phyloP scores from a whole-genome alignment of 1,140 invertebrate species.

The Harpegnathos saltator region DNA sequence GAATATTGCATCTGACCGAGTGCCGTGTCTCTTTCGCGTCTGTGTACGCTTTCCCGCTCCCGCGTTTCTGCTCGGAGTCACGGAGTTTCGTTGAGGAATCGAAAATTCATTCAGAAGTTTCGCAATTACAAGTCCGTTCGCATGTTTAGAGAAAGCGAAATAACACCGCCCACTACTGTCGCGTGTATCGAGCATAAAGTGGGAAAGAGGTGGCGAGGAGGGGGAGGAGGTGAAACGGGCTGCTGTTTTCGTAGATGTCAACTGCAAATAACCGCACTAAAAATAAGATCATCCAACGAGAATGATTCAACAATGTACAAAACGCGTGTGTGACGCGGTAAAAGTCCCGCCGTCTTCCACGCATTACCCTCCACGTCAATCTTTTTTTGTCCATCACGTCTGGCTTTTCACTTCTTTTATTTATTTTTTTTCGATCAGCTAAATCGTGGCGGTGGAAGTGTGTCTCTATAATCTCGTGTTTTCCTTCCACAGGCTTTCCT shows the following conservation, averaged over 20 bases:
- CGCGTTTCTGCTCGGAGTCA: slow-evolving; percentile 23
- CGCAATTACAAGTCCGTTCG: slow-evolving; percentile 68
- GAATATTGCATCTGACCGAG: slow-evolving; percentile 62
- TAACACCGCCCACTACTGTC: slow-evolving; percentile 60
- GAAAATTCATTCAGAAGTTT: slow-evolving; percentile 75
- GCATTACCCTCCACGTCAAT: slow-evolving; percentile 9
- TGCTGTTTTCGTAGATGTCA: slow-evolving; percentile 19
- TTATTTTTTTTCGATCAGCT: slow-evolving; percentile 30
- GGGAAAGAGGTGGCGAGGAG: too few relatives aligned
- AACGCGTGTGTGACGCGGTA: background rate
- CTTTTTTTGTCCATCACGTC: background rate
- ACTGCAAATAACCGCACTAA: slow-evolving; percentile 44
- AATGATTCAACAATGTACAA: background rate
- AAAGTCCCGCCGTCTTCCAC: background rate
- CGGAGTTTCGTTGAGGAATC: slow-evolving; percentile 67
- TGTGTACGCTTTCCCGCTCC: slow-evolving; percentile 38
- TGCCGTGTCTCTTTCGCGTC: slow-evolving; percentile 46
- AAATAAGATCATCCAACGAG: slow-evolving; percentile 34
- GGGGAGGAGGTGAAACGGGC: background rate
- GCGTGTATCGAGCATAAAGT: background rate
- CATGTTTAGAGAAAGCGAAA: slow-evolving; percentile 71
- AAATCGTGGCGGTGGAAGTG: background rate
- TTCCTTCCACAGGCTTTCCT: background rate
- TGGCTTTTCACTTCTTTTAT: slow-evolving; percentile 15
- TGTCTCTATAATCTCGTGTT: background rate